These are phyloP conservation scores for Lycaena phlaeas DNA, from an alignment of 2,888 invertebrate species.

Conservation along the genomic window DNA sequence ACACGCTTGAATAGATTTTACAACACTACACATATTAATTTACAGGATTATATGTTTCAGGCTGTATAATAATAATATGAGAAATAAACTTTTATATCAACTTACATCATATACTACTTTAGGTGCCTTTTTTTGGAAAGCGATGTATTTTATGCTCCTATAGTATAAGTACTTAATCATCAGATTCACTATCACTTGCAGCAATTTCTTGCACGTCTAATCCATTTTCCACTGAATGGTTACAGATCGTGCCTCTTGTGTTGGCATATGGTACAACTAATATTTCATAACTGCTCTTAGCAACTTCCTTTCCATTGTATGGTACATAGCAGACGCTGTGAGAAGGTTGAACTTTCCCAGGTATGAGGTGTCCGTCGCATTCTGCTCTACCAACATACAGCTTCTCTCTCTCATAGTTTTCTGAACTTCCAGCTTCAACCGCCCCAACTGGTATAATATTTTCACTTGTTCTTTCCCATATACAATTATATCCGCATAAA, in stretches of 20 bases:
- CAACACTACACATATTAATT: too few species aligned
- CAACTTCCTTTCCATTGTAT: conserved; percentile 38
- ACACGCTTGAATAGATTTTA: too few species aligned
- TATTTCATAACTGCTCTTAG: conserved; percentile 28
- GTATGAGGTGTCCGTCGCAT: conserved; percentile 75
- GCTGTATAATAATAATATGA: too few species aligned
- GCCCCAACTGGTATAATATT: conserved; percentile 79
- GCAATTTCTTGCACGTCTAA: background rate
- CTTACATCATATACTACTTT: too few species aligned
- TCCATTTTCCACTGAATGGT: background rate
- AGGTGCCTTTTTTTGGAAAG: too few species aligned
- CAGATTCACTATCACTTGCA: background rate
- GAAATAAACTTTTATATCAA: too few species aligned
- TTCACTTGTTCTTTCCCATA: conserved; percentile 69
- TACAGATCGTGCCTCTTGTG: background rate
- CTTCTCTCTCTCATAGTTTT: conserved; percentile 31
- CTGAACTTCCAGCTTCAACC: conserved; percentile 74
- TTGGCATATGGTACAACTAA: conserved; percentile 20
- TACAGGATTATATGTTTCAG: too few species aligned
- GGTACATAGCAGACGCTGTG: conserved; percentile 84
- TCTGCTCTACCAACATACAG: conserved; percentile 16
- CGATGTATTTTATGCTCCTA: too few species aligned
- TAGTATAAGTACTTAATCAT: background rate
- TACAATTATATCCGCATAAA: conserved; percentile 43
- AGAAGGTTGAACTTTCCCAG: conserved; percentile 81